Evolutionary conservation across 2,888 invertebrate species (phyloP), one percentile per base, ranked within the genome.

Genomic region (Myathropa florea): DNA sequence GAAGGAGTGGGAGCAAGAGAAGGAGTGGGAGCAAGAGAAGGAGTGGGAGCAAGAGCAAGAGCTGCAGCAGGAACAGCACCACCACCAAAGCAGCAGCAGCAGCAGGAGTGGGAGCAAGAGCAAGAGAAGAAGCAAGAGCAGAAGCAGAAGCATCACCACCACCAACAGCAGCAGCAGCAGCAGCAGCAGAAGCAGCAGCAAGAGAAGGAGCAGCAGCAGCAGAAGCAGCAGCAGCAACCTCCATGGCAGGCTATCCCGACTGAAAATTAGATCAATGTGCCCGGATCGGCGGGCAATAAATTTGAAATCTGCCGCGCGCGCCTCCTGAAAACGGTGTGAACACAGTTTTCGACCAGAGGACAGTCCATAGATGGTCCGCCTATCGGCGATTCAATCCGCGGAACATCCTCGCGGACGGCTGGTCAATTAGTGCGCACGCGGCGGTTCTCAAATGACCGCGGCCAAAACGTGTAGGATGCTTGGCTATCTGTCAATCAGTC

Each of bases 251-350:
- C 64, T 73, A 70, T 39, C 61, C 60, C 39, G 26, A 71, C 55
- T 65, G 80, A 72, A 82, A 82, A 82, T 85, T 82, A 85, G 85
- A 85, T 85, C 85, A 85, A 85, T 82, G 81, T 64, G 81, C 85
- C 72, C 68, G 63, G 59, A 23, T 73, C 76, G 36, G 76, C 30
- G 72, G 67, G 77, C 72, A 82, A 85, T 82, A 82, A 85, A 82
- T 85, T 85, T 81, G 46, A 72, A 83, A 83, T 83, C 79, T 75
- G 79, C 77, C 65, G 33, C 33, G 21, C 9, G 53, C 53, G 72
- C 57, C 72, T 77, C 81, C 63, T 67, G 53, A 64, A 67, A 82
- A 65, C 64, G 73, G 77, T 81, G 81, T 81, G 81, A 80, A 85
- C 83, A 84, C 71, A 76, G 60, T 71, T 75, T n/a, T 21, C 18